Evolutionary conservation across 2,113 vertebrate genomes (phyloP).

Genomic region (Neogale vison): DNA sequence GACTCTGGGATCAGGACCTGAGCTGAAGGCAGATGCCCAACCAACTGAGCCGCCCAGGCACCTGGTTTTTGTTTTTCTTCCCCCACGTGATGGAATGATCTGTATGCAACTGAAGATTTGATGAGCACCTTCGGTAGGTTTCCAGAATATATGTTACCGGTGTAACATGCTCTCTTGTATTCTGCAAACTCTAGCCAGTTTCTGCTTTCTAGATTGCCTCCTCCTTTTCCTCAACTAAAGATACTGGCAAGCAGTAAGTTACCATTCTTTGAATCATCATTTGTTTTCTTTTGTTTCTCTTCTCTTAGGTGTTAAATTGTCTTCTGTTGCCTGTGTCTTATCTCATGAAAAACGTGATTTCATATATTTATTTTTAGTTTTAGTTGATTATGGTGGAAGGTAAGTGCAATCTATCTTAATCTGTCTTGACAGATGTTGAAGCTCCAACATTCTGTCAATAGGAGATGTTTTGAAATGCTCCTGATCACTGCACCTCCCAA

Average conservation of each 20-base stretch:
- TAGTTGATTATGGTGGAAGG: background rate
- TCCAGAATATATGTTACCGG: background rate
- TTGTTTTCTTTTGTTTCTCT: background rate
- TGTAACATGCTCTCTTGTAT: background rate
- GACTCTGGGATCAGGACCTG: no score
- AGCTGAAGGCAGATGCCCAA: no score
- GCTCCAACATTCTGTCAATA: background rate
- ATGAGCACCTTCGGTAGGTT: background rate
- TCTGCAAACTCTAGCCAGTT: background rate
- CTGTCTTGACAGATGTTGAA: background rate
- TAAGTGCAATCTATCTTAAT: background rate
- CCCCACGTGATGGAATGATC: background rate
- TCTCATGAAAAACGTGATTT: background rate
- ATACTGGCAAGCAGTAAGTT: background rate
- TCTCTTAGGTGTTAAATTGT: background rate
- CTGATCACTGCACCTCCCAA: background rate
- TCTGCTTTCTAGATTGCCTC: background rate
- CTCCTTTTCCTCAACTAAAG: background rate
- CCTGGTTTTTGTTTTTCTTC: background rate
- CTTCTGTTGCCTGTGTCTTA: background rate
- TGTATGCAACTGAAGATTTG: background rate
- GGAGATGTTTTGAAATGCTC: background rate
- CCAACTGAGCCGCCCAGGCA: no score
- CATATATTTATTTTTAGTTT: constrained; percentile 22
- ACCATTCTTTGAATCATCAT: background rate